Evolutionary conservation across 2,797 vertebrate species (phyloP).

Genomic region (Columba guinea): DNA sequence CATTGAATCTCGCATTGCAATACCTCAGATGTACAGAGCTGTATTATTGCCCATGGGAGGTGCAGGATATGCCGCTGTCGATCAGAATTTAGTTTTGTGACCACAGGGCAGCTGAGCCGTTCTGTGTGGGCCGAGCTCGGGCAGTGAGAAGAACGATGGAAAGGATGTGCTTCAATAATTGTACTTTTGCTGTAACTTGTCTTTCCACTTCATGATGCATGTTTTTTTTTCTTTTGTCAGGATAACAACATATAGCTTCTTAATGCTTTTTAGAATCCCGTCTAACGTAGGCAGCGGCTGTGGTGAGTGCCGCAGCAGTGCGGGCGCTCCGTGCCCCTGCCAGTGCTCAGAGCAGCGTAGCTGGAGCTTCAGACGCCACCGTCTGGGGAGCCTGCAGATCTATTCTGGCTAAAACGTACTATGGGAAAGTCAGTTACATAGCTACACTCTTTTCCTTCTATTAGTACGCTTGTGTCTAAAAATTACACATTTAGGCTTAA

Average conservation of each 20-base stretch:
- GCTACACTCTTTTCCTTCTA: not conserved
- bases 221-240: conserved; percentile 80
- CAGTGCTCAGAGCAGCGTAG: conserved; percentile 9
- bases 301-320: conserved; percentile 48
- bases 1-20: not conserved
- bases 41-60: not conserved
- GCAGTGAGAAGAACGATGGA: conserved; percentile 40
- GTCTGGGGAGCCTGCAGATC: not conserved
- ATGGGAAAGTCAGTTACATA: not conserved
- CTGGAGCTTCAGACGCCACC: conserved; percentile 23
- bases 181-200: conserved; percentile 73
- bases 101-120: conserved; percentile 22
- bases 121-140: conserved; percentile 60
- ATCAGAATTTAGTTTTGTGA: not conserved
- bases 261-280: conserved; percentile 66
- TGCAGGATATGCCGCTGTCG: not conserved
- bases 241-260: conserved; percentile 78
- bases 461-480: not conserved
- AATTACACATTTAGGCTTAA: conserved; percentile 11
- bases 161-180: conserved; percentile 72
- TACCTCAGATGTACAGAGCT: not conserved
- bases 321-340: conserved; percentile 70
- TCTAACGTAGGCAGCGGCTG: conserved; percentile 45
- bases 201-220: conserved; percentile 81
- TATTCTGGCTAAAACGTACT: conserved; percentile 38